phyloP scores from a whole-genome alignment of 2,797 vertebrate species.

The Melanotaenia nigrans region DNA sequence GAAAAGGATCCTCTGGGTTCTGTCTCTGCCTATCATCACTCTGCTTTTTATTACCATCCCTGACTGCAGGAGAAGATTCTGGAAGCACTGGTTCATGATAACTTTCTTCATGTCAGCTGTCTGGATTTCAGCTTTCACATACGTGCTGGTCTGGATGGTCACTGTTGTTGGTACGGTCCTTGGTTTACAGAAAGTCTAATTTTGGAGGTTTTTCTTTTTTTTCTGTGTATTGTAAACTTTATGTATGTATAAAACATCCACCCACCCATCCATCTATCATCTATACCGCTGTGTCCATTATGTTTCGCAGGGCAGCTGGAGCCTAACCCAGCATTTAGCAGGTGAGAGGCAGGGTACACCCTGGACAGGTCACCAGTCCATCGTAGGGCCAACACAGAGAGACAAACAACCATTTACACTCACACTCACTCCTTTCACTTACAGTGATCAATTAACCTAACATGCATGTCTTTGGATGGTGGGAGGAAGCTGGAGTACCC shows the following conservation, averaged over 20 bases:
- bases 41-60: constrained; percentile 91
- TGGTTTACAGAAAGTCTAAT: not conserved
- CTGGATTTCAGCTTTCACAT: constrained; percentile 97
- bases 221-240: not conserved
- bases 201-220: not conserved
- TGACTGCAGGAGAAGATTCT: constrained; percentile 91
- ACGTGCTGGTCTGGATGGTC: constrained; percentile 97
- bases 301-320: too few relatives aligned
- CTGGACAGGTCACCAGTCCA: too few relatives aligned
- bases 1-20: constrained; percentile 92
- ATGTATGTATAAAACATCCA: not conserved
- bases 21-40: constrained; percentile 90
- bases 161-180: constrained; percentile 88
- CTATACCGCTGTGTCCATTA: too few relatives aligned
- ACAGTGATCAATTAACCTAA: too few relatives aligned
- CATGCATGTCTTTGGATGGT: too few relatives aligned
- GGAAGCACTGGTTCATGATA: constrained; percentile 91
- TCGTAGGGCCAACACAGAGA: too few relatives aligned
- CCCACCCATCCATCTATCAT: too few relatives aligned
- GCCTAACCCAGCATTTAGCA: too few relatives aligned
- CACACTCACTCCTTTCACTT: too few relatives aligned
- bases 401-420: too few relatives aligned
- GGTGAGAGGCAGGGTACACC: too few relatives aligned
- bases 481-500: too few relatives aligned
- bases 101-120: constrained; percentile 96